Evolutionary conservation across 2,113 vertebrate species (phyloP).

Genomic region (Megaptera novaeangliae): DNA sequence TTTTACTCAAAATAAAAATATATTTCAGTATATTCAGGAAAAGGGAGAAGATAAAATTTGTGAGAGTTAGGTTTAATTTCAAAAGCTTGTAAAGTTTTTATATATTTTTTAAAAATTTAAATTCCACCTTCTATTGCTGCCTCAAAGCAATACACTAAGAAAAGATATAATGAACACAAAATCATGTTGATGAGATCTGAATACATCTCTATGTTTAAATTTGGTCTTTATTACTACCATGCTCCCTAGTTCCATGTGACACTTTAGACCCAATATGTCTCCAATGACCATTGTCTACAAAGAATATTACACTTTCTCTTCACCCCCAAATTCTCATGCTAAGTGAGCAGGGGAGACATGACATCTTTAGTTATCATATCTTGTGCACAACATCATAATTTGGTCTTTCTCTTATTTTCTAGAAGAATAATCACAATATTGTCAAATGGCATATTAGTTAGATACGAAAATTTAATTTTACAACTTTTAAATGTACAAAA

Average conservation of each 20-base stretch:
- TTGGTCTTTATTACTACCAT: background rate
- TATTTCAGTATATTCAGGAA: background rate
- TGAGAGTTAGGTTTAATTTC: background rate
- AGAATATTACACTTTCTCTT: background rate
- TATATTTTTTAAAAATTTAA: background rate
- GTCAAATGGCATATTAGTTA: background rate
- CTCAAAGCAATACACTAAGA: background rate
- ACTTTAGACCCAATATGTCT: background rate
- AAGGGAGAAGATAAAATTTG: background rate
- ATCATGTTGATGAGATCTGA: background rate
- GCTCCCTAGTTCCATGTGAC: background rate
- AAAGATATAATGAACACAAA: background rate
- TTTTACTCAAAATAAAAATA: background rate
- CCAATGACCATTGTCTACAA: background rate
- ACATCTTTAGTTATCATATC: background rate
- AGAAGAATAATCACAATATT: background rate
- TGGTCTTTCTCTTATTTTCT: background rate
- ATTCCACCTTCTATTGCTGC: background rate
- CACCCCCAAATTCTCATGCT: background rate
- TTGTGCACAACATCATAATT: background rate
- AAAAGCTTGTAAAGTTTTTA: background rate
- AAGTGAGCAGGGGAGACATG: background rate
- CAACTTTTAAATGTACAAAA: background rate
- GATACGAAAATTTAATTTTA: background rate
- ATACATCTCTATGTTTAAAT: background rate